Evolutionary conservation across 2,888 invertebrate species (phyloP).

Genomic region (Spilarctia lutea): DNA sequence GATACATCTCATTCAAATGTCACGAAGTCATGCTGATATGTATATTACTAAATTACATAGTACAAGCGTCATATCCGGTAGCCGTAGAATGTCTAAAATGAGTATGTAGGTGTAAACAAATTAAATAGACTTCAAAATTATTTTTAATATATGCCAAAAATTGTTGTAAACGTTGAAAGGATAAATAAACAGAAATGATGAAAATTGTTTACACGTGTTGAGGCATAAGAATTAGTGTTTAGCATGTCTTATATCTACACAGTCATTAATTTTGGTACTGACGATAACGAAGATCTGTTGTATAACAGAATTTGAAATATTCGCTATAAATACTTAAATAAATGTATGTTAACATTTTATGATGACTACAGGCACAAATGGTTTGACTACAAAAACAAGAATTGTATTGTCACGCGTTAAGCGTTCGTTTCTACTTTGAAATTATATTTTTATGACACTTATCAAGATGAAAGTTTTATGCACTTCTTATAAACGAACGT

Average conservation of each 20-base stretch:
- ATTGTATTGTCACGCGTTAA: neutral
- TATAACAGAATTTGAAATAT: neutral
- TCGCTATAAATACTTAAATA: too few species aligned
- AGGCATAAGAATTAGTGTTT: conserved; percentile 2
- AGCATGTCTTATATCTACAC: conserved; percentile 10
- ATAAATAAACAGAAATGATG: conserved; percentile 11
- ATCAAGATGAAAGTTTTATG: neutral
- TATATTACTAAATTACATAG: neutral
- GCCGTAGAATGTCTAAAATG: neutral
- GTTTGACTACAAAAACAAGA: too few species aligned
- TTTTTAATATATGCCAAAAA: neutral
- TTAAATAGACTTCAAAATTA: neutral
- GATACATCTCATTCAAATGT: neutral
- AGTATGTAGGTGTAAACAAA: neutral
- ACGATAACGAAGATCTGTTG: neutral
- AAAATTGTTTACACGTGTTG: neutral
- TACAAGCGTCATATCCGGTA: conserved; percentile 1
- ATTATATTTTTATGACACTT: neutral
- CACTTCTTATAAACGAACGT: neutral
- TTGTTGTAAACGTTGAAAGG: neutral
- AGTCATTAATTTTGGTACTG: conserved; percentile 11
- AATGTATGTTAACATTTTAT: neutral
- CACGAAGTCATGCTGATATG: neutral
- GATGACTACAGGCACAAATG: neutral
- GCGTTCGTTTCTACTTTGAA: neutral